phyloP scores from a whole-genome alignment of 2,113 vertebrate species.

The Semnornis frantzii region DNA sequence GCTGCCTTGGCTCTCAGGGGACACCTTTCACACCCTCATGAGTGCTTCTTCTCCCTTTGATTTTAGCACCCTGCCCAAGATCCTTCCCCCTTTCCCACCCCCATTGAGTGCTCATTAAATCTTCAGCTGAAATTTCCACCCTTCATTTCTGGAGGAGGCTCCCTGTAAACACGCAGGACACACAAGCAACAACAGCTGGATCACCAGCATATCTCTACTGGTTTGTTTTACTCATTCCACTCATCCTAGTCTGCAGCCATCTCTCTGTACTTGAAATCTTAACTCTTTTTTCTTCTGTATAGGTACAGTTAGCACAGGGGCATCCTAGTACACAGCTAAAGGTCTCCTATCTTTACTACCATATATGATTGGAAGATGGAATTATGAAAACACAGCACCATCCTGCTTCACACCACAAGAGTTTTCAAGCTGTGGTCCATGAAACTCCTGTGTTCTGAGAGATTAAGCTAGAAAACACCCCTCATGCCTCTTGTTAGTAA shows the following conservation, averaged over 20 bases:
- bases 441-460: not conserved
- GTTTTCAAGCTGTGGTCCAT: not conserved
- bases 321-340: not conserved
- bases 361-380: not conserved
- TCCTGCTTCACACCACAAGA: not conserved
- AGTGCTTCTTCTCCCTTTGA: not conserved
- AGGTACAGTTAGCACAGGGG: not conserved
- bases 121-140: not conserved
- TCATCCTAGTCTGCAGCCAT: not conserved
- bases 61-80: not conserved
- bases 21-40: not conserved
- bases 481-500: not conserved
- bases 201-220: not conserved
- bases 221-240: not conserved
- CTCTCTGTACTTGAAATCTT: not conserved
- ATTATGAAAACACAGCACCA: not conserved
- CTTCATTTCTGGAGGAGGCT: not conserved
- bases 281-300: not conserved
- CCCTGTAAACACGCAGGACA: not conserved
- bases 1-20: rapidly evolving
- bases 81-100: too few relatives aligned
- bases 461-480: not conserved
- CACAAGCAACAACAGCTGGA: not conserved
- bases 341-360: not conserved
- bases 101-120: not conserved